Conservation (phyloP, 1,140 invertebrate genomes). For the Chelonus insularis region DNA sequence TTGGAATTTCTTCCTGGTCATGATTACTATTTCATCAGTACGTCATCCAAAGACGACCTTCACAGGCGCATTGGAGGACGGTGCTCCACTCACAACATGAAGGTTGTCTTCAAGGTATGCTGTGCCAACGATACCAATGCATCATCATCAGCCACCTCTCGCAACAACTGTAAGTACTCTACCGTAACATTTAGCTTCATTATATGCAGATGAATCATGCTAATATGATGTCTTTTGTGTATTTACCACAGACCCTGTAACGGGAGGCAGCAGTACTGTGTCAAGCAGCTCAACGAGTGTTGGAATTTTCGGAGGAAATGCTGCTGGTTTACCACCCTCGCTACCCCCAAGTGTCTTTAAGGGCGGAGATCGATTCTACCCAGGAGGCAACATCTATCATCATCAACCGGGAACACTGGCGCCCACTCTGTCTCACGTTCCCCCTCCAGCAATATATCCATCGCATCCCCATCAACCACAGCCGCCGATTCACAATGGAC, state of each 20-base stretch:
- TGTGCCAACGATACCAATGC: conserved; percentile 65
- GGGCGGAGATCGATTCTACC: conserved; percentile 53
- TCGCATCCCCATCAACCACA: conserved; percentile 52
- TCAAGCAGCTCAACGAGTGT: conserved; percentile 53
- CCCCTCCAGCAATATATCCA: conserved; percentile 57
- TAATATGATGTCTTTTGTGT: conserved; percentile 14
- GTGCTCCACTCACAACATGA: conserved; percentile 92
- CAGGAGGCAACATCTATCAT: conserved; percentile 53
- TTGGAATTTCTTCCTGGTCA: conserved; percentile 92
- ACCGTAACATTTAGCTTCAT: background rate
- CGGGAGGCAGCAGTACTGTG: conserved; percentile 48
- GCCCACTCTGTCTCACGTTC: conserved; percentile 58
- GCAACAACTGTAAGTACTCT: conserved; percentile 57
- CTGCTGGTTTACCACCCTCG: conserved; percentile 51
- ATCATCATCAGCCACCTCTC: conserved; percentile 53
- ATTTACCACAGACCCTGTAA: conserved; percentile 46
- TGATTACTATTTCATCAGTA: conserved; percentile 96
- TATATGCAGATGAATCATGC: background rate
- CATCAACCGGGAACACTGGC: conserved; percentile 58
- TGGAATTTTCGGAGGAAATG: conserved; percentile 60
- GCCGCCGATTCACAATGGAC: conserved; percentile 49
- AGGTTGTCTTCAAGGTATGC: conserved; percentile 93
- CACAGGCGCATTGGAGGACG: conserved; percentile 87
- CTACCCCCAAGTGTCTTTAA: conserved; percentile 57
- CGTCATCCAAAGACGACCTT: conserved; percentile 88